Base-by-base conservation (phyloP, 2,113 vertebrate genomes). In the Etia nguti region DNA sequence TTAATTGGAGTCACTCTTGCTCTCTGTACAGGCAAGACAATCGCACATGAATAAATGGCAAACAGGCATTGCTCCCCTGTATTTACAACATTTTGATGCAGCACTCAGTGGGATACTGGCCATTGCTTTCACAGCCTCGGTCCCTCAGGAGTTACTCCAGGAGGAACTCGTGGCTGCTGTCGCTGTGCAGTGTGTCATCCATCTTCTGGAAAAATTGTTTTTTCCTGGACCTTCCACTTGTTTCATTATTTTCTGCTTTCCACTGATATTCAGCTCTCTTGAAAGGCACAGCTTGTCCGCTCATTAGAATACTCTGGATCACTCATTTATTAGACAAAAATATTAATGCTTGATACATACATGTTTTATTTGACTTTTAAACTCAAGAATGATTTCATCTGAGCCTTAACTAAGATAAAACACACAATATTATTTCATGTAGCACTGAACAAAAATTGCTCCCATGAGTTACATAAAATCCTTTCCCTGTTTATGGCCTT, bases 61-160 rank as follows among this genome's bases (percentile, higher is more conserved):
- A 68, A 48, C 83, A 85, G 50, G 56, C 65, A 75, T 50, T 13
- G 54, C 50, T 79, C 68, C 73, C n/a, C 41, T 85, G 83, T 88
- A 79, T 91, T 90, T 87, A 85, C 86, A 86, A 59, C 80, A 84
- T 88, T 89, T 86, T 87, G 86, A 90, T 91, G 88, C 80, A 92
- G 89, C 86, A 77, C 91, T 56, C 90, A 87, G 86, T 60, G 84
- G 86, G 87, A 86, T 48, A 57, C 80, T 81, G 55, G 75, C 87
- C 84, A 43, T 36, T 68, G 79, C 85, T 86, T 89, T 82, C 87
- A 81, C 86, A 84, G 83, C 73, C 86, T 85, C 82, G 34, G 34
- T 82, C 89, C 85, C 79, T 80, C 48, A 8, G 92, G 65, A 88
- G 79, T 82, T 65, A 90, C 55, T 90, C 83, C 56, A 73, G 55